Conservation (phyloP, 2,888 invertebrate species). For the Vesta saturnalis region DNA sequence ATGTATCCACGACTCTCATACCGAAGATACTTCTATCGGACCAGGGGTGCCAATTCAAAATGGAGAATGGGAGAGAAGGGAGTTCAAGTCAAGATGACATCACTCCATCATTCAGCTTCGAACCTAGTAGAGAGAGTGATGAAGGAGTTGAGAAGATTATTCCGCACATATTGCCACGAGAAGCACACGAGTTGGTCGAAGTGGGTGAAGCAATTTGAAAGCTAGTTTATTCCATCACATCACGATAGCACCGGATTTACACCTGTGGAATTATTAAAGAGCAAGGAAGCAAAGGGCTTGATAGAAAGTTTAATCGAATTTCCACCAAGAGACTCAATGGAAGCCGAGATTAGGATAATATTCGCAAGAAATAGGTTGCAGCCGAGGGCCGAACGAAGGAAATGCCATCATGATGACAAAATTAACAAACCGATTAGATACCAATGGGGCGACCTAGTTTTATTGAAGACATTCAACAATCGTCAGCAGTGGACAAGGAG, state of each 20-base stretch:
- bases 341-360: slow-evolving; percentile 3
- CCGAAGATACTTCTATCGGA: slow-evolving; percentile 12
- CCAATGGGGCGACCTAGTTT: slow-evolving; percentile 12
- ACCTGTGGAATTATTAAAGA: slow-evolving; percentile 10
- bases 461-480: slow-evolving; percentile 10
- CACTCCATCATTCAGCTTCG: background rate
- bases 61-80: slow-evolving; percentile 8
- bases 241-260: slow-evolving; percentile 11
- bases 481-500: slow-evolving; percentile 2
- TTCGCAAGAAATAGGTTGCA: slow-evolving; percentile 5
- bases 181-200: background rate
- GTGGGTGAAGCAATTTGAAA: background rate
- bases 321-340: background rate
- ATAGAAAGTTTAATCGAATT: slow-evolving; percentile 4
- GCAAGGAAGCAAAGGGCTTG: background rate
- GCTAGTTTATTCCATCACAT: background rate
- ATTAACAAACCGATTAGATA: slow-evolving; percentile 10
- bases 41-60: slow-evolving; percentile 15
- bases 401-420: slow-evolving; percentile 13
- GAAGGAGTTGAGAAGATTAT: background rate
- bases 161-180: slow-evolving; percentile 14
- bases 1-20: background rate
- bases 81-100: background rate
- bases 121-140: slow-evolving; percentile 9
- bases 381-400: slow-evolving; percentile 4